Conservation (phyloP, 2,888 invertebrate species). For the Noctua fimbriata region DNA sequence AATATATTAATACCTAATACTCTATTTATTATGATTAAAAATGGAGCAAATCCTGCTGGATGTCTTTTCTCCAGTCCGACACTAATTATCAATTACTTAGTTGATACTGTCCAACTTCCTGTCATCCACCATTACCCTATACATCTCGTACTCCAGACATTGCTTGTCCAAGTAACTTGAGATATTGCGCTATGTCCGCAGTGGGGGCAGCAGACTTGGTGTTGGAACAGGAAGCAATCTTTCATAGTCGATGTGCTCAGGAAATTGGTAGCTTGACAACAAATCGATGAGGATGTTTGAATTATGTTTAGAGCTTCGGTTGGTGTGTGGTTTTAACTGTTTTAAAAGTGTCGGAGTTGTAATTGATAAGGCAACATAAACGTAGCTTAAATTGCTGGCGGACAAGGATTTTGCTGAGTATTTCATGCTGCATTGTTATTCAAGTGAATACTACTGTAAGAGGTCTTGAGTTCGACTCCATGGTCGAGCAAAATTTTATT, state of each 20-base stretch:
- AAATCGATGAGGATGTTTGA: conserved; percentile 62
- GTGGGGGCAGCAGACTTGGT: conserved; percentile 58
- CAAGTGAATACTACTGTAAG: too few relatives aligned
- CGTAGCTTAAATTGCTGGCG: not conserved
- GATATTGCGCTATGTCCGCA: conserved; percentile 58
- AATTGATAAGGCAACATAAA: not conserved
- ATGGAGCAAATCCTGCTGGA: not conserved
- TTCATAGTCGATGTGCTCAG: conserved; percentile 66
- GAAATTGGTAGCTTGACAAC: conserved; percentile 69
- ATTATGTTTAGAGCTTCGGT: conserved; percentile 40
- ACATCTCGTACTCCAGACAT: conserved; percentile 17
- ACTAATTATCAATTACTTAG: conserved; percentile 8
- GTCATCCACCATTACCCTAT: conserved; percentile 3
- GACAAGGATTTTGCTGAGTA: not conserved
- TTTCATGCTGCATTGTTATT: not conserved
- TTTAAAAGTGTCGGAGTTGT: conserved; percentile 18
- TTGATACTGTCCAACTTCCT: not conserved
- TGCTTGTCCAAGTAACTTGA: conserved; percentile 59
- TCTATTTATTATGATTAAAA: not conserved
- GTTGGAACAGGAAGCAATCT: conserved; percentile 68
- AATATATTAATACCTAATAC: not conserved
- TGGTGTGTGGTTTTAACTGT: not conserved
- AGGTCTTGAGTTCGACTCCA: too few relatives aligned
- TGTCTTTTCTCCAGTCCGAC: not conserved
- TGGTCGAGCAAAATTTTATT: too few relatives aligned